These are phyloP conservation scores for Magallana ariakensis DNA, from an alignment of 1,140 invertebrate genomes.

Conservation along the genomic window DNA sequence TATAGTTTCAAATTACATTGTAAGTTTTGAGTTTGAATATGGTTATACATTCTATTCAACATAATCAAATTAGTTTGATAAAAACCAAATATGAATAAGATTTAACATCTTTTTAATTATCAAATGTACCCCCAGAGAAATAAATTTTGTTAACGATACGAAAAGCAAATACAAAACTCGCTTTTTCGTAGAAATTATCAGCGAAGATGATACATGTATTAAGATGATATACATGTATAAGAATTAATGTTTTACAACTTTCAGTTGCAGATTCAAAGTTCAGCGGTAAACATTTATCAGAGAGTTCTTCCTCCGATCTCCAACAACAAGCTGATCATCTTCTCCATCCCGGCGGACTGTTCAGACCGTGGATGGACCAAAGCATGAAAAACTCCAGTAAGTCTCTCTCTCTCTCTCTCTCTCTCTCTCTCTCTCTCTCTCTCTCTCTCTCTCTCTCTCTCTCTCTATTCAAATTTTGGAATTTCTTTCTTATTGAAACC, in stretches of 20 bases:
- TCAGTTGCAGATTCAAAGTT: background rate
- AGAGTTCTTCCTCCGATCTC: background rate
- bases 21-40: too few relatives aligned
- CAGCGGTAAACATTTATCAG: background rate
- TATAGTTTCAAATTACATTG: too few relatives aligned
- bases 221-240: too few relatives aligned
- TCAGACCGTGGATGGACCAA: background rate
- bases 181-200: too few relatives aligned
- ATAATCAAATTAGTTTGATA: too few relatives aligned
- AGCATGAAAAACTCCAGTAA: background rate
- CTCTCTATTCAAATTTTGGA: background rate
- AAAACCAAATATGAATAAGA: too few relatives aligned
- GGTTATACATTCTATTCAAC: too few relatives aligned
- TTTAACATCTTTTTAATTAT: too few relatives aligned
- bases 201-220: too few relatives aligned
- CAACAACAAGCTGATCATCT: background rate
- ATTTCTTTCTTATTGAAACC: background rate
- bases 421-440: background rate
- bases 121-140: too few relatives aligned
- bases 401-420: background rate
- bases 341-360: background rate
- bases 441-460: background rate
- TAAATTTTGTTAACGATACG: too few relatives aligned
- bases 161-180: too few relatives aligned
- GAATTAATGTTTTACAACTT: background rate